Evolutionary conservation across 2,113 vertebrate species (phyloP).

Genomic region (Monopterus albus): DNA sequence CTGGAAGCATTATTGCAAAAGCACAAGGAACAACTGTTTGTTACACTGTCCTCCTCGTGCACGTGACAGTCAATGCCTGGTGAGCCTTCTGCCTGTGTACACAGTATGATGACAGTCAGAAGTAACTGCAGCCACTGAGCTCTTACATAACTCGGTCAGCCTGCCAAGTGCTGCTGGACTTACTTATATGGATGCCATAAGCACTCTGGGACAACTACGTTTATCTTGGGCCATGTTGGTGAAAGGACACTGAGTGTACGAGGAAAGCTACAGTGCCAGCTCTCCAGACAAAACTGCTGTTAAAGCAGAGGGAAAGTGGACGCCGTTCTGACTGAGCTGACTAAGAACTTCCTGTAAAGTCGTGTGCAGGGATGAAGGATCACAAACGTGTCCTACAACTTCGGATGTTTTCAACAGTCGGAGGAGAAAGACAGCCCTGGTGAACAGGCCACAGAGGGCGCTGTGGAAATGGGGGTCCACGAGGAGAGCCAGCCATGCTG

Average conservation of each 20-base stretch:
- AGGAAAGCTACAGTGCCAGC: conserved; percentile 1
- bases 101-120: conserved; percentile 24
- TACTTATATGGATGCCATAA: no score
- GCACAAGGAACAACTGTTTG: not conserved
- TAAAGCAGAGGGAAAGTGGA: conserved; percentile 73
- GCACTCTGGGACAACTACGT: no score
- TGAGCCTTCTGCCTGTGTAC: not conserved
- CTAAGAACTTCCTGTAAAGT: conserved; percentile 64
- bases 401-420: conserved; percentile 59
- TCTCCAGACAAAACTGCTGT: conserved; percentile 54
- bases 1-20: not conserved
- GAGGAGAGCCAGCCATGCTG: conserved; percentile 77
- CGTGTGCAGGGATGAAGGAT: conserved; percentile 61
- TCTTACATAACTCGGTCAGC: conserved; percentile 34
- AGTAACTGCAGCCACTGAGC: conserved; percentile 10
- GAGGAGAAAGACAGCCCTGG: conserved; percentile 72
- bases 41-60: not conserved
- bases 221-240: not conserved
- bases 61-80: not conserved
- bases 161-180: not conserved
- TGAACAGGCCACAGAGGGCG: conserved; percentile 77
- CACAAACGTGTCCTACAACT: conserved; percentile 31
- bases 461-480: conserved; percentile 79
- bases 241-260: not conserved
- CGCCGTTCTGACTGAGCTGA: conserved; percentile 70